A percentile compares a stretch with the other conserved stretches of the same genome.
Conservation (phyloP, 2,888 invertebrate genomes). For the Ceraclea dissimilis region DNA sequence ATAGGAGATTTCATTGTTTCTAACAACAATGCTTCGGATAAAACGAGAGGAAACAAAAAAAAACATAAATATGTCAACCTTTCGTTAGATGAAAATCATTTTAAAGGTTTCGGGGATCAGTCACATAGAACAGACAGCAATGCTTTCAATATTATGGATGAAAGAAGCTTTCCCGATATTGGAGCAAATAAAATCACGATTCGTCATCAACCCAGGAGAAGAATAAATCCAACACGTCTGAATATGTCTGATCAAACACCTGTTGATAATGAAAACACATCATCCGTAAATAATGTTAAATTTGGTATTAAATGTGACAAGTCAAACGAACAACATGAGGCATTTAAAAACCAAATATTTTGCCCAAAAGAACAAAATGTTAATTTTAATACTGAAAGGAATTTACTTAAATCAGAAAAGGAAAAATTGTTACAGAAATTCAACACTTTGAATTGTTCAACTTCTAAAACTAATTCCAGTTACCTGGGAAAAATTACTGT, state of each 20-base stretch:
- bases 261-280: neutral
- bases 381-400: slow-evolving; percentile 40
- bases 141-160: slow-evolving; percentile 34
- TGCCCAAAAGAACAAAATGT: slow-evolving; percentile 35
- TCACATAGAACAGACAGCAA: neutral
- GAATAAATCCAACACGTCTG: slow-evolving; percentile 49
- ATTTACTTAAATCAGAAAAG: slow-evolving; percentile 40
- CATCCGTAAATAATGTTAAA: neutral
- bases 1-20: slow-evolving; percentile 34
- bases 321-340: slow-evolving; percentile 33
- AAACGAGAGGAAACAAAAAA: slow-evolving; percentile 33
- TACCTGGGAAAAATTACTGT: neutral
- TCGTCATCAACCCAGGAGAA: slow-evolving; percentile 35
- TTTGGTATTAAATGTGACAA: slow-evolving; percentile 26
- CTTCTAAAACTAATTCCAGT: neutral
- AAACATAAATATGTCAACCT: slow-evolving; percentile 28
- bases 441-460: slow-evolving; percentile 35
- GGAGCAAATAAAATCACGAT: slow-evolving; percentile 37
- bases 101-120: slow-evolving; percentile 17
- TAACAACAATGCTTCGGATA: slow-evolving; percentile 18
- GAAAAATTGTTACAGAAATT: slow-evolving; percentile 46
- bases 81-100: slow-evolving; percentile 15
- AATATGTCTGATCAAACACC: slow-evolving; percentile 30
- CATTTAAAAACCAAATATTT: slow-evolving; percentile 36
- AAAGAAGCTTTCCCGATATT: slow-evolving; percentile 42